Evolutionary conservation across 2,888 invertebrate genomes (phyloP), one percentile per base, ranked within the genome.

Genomic region (Ichneumoninae sp.): DNA sequence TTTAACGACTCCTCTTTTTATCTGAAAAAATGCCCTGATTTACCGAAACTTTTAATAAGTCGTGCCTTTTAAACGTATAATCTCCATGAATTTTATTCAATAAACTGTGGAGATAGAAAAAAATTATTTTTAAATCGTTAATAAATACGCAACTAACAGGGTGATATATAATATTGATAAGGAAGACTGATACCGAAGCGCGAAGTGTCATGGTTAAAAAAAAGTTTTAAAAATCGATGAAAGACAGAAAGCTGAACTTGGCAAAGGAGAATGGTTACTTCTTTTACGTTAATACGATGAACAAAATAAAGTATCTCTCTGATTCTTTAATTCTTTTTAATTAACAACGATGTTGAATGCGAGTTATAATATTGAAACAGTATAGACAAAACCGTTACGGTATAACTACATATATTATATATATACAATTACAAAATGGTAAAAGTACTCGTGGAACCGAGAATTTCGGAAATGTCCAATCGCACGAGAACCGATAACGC

Each of bases 11-110:
- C 91, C 89, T 90, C 88, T 90, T 91, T 91, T 90, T 90, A 88
- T 87, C 84, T 66, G 60, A 86, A 89, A 87, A 62, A 16, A n/a
- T 6, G 65, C 75, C 72, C 88, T 91, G 88, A 88, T 91, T 91
- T 90, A 89, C 80, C 87, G 88, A 90, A 88, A 89, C 75, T 91
- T 92, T 91, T 90, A 92, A 91, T 91, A 88, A 89, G 91, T 90
- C 90, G 92, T 92, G 92, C 92, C 92, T 92, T 92, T 92, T 92
- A 86, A 91, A 91, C 85, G 83, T 90, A 88, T 82, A 82, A 86
- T 82, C 88, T 88, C 86, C 87, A 88, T 88, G 90, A 87, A 89
- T 92, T 92, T 91, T 91, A 92, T 91, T 90, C 86, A 52, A 77
- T 79, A 16, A 47, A 88, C 84, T 87, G 86, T 83, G 87, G 86